Base-by-base conservation (phyloP, 2,888 invertebrate species). In the Zaprionus lineosus region DNA sequence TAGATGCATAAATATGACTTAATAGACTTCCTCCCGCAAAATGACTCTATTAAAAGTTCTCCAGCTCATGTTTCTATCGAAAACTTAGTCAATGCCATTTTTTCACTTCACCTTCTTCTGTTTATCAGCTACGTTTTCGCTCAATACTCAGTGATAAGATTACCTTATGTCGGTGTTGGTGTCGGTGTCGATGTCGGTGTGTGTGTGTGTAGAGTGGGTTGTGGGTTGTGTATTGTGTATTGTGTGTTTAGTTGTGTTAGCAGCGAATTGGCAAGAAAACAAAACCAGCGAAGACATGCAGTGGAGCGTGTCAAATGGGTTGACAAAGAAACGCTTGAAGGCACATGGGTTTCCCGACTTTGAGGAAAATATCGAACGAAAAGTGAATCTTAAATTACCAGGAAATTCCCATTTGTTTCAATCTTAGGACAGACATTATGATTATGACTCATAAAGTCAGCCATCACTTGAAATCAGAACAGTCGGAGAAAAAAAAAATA, bases 121-220 rank as follows among this genome's bases (percentile, higher is more conserved):
- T 59, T 68, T 57, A 69, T 76, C 68, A 64, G 56, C 57, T 59
- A 15, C 46, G 46, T 31, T 50, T 69, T 52, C 43, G 41, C 37
- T 57, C 74, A 65, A 71, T 74, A 56, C 59, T 51, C 19, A 36
- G 11, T 66, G 76, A 76, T 76, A 76, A 76, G 76, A 76, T 76
- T 66, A 66, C 46, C 28, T 5, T 6, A 16, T 11, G 5, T 48
- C 11, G 19, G 21, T 29, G 40, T 55, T 19, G 14, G 8, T 15
- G 26, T 7, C 1, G 7, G n/a, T 9, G 24, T 33, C 11, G 19
- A 7, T 24, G 16, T 33, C 14, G 31, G 28, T 14, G 46, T 19
- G 21, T 16, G n/a, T 28, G 2, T 26, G 24, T 34, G 34, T 18
- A 3, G 6, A 63, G 37, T 16, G 12, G n/a, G n/a, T n/a, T n/a